phyloP scores from a whole-genome alignment of 2,888 invertebrate genomes.

The Eupithecia centaureata region DNA sequence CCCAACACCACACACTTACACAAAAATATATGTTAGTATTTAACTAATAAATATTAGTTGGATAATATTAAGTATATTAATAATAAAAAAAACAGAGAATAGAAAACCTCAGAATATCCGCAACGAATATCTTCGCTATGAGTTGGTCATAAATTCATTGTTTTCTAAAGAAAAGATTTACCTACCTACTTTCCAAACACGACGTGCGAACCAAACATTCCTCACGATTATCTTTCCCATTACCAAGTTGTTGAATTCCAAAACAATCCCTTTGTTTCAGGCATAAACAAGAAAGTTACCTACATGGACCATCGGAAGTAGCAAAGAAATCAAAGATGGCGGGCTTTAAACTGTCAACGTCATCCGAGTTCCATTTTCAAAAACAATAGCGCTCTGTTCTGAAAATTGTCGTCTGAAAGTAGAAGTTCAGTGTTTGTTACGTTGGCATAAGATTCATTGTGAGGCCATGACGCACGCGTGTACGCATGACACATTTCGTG shows the following conservation, averaged over 20 bases:
- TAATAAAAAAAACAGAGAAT: too few species aligned
- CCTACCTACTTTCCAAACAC: background rate
- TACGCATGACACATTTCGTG: background rate
- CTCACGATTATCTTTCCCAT: background rate
- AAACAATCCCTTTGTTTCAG: background rate
- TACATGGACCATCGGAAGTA: background rate
- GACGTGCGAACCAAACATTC: background rate
- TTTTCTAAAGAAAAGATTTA: background rate
- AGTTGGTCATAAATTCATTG: too few species aligned
- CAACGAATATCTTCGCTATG: too few species aligned
- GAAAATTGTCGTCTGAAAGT: background rate
- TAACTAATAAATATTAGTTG: too few species aligned
- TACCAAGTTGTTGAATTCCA: background rate
- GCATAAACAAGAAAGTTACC: background rate
- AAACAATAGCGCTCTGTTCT: slow-evolving; percentile 43
- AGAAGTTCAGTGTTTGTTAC: background rate
- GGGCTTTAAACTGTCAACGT: slow-evolving; percentile 34
- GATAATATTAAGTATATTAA: too few species aligned
- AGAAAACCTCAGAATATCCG: too few species aligned
- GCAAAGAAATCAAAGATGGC: slow-evolving; percentile 7
- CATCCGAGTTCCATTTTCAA: slow-evolving; percentile 46
- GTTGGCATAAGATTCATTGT: background rate
- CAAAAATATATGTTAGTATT: too few species aligned
- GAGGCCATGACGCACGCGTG: background rate
- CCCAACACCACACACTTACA: too few species aligned